phyloP scores from a whole-genome alignment of 2,797 vertebrate genomes.

The Peromyscus eremicus region DNA sequence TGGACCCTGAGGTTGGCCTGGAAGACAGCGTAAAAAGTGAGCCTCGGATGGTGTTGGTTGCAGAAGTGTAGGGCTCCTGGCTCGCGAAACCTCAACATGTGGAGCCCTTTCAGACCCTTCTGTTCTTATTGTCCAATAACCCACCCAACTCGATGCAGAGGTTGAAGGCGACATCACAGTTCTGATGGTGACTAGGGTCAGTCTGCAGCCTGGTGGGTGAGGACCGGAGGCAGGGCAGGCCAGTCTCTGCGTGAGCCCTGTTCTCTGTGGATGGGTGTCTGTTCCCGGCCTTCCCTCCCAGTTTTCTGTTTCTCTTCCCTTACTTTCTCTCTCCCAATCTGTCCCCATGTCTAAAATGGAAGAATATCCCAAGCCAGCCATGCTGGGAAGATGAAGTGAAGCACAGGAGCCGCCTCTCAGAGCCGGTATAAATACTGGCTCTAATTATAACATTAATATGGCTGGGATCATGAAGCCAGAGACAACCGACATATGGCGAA shows the following conservation, averaged over 20 bases:
- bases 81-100: fast-evolving
- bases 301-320: not conserved
- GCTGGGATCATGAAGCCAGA: conserved; percentile 75
- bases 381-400: conserved; percentile 34
- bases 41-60: fast-evolving
- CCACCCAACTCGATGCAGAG: not conserved
- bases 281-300: not conserved
- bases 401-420: conserved; percentile 44
- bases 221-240: fast-evolving
- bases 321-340: not conserved
- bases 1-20: fast-evolving
- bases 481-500: conserved; percentile 75
- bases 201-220: fast-evolving
- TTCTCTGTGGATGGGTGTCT: not conserved
- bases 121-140: not conserved
- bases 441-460: conserved; percentile 79
- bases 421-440: conserved; percentile 74
- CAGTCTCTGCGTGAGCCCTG: not conserved
- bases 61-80: not conserved
- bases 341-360: conserved; percentile 54
- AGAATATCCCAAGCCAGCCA: conserved; percentile 33
- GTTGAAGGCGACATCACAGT: not conserved
- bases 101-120: not conserved
- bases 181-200: not conserved
- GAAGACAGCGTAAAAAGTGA: fast-evolving